These are phyloP conservation scores for Cotesia vestalis DNA, from an alignment of 1,140 invertebrate genomes.

Conservation along the genomic window DNA sequence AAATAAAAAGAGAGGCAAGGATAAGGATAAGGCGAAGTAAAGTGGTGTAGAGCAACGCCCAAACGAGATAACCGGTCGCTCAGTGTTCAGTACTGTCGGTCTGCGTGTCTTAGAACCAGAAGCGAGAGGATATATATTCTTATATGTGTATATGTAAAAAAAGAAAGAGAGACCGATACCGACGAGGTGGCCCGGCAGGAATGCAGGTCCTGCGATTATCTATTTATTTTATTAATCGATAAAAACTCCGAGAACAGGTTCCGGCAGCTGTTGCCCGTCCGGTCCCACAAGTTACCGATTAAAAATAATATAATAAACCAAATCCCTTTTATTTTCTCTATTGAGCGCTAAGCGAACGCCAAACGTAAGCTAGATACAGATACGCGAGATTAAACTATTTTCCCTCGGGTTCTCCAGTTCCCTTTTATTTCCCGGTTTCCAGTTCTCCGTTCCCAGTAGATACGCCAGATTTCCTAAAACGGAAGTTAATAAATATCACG, in stretches of 20 bases:
- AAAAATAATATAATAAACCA: background rate
- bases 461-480: too few species aligned
- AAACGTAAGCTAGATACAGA: too few species aligned
- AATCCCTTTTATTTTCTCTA: background rate
- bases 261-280: conserved; percentile 44
- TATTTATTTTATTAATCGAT: conserved; percentile 62
- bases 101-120: conserved; percentile 25
- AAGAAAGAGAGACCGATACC: conserved; percentile 10
- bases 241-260: conserved; percentile 56
- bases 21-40: background rate
- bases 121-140: conserved; percentile 6
- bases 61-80: conserved; percentile 44
- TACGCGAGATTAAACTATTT: too few species aligned
- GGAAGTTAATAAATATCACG: too few species aligned
- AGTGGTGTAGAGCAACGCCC: conserved; percentile 43
- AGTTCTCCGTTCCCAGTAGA: too few species aligned
- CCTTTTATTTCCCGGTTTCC: too few species aligned
- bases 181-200: conserved; percentile 47
- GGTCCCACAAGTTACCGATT: background rate
- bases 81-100: background rate
- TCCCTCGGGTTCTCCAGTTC: too few species aligned
- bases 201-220: conserved; percentile 57
- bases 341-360: too few species aligned
- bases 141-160: background rate
- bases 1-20: background rate